phyloP scores from a whole-genome alignment of 1,140 invertebrate genomes.

The Cecropterus lyciades region DNA sequence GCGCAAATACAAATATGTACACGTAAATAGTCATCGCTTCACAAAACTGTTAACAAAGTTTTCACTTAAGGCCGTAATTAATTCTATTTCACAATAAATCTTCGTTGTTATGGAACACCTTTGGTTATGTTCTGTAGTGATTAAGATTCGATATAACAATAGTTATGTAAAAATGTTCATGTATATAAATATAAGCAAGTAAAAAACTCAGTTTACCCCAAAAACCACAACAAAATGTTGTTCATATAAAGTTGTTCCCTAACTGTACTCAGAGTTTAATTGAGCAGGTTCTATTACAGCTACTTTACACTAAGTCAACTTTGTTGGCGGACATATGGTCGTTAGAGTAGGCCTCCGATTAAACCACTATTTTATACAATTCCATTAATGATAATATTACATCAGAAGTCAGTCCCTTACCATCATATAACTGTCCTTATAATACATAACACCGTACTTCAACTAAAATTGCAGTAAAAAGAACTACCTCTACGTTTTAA shows the following conservation, averaged over 20 bases:
- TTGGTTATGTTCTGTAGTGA: neutral
- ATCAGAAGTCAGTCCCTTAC: conserved; percentile 78
- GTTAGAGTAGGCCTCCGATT: conserved; percentile 73
- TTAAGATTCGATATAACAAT: conserved; percentile 11
- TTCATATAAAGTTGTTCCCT: conserved; percentile 61
- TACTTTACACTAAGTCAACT: conserved; percentile 79
- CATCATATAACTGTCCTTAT: conserved; percentile 73
- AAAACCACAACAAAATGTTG: conserved; percentile 46
- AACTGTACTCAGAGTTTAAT: conserved; percentile 75
- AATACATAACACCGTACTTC: conserved; percentile 76
- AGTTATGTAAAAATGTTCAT: conserved; percentile 15
- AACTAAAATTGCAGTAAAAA: conserved; percentile 70
- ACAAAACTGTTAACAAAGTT: no score
- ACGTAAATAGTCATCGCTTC: neutral
- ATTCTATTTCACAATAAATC: neutral
- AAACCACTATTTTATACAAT: conserved; percentile 78
- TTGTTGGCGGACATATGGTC: conserved; percentile 71
- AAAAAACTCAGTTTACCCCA: conserved; percentile 63
- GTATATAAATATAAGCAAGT: conserved; percentile 37
- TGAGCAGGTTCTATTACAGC: conserved; percentile 77
- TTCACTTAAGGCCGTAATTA: neutral
- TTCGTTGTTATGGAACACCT: conserved; percentile 2
- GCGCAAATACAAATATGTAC: conserved; percentile 4
- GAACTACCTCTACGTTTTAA: conserved; percentile 73
- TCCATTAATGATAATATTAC: conserved; percentile 80